A percentile compares a stretch with the other conserved stretches of the same genome.
Conservation (phyloP, 2,797 vertebrate species). For the Percopsis omiscomaycus region DNA sequence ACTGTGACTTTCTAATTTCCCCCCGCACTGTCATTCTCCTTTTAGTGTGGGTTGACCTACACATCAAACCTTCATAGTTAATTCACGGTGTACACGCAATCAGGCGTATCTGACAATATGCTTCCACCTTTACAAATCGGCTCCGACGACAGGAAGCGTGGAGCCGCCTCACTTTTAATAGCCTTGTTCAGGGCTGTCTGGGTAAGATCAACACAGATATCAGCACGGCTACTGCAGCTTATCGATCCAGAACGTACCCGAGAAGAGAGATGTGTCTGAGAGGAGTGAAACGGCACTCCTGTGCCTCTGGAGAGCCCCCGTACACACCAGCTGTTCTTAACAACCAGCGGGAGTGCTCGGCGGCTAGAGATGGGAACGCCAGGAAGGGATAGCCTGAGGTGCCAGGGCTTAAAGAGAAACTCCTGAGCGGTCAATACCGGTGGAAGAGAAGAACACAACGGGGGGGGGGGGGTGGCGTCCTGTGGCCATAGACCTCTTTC, state of each 20-base stretch:
- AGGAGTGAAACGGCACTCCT: slow-evolving; percentile 47
- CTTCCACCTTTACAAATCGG: background rate
- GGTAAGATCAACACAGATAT: slow-evolving; percentile 50
- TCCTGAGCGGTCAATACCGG: background rate
- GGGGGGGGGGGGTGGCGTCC: too few relatives aligned
- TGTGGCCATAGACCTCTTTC: too few relatives aligned
- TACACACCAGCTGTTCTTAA: slow-evolving; percentile 49
- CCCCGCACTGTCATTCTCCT: background rate
- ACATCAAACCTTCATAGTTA: slow-evolving; percentile 1
- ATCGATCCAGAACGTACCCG: slow-evolving; percentile 54
- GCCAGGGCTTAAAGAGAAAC: slow-evolving; percentile 55
- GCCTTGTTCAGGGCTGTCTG: slow-evolving; percentile 41
- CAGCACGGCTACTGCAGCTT: slow-evolving; percentile 35
- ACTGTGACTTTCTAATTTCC: slow-evolving; percentile 20
- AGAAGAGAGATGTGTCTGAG: slow-evolving; percentile 63
- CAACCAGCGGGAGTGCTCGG: slow-evolving; percentile 50
- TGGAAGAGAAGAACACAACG: too few relatives aligned
- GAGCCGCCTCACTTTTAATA: slow-evolving; percentile 27
- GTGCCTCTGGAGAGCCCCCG: slow-evolving; percentile 39
- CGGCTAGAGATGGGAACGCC: slow-evolving; percentile 56
- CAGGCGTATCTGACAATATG: background rate
- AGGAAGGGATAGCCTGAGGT: slow-evolving; percentile 61
- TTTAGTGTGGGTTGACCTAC: slow-evolving; percentile 12
- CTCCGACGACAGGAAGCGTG: slow-evolving; percentile 13
- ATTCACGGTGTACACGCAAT: background rate